Evolutionary conservation across 2,113 vertebrate genomes (phyloP), one percentile per base, ranked within the genome.

Genomic region (Pseudonaja textilis): DNA sequence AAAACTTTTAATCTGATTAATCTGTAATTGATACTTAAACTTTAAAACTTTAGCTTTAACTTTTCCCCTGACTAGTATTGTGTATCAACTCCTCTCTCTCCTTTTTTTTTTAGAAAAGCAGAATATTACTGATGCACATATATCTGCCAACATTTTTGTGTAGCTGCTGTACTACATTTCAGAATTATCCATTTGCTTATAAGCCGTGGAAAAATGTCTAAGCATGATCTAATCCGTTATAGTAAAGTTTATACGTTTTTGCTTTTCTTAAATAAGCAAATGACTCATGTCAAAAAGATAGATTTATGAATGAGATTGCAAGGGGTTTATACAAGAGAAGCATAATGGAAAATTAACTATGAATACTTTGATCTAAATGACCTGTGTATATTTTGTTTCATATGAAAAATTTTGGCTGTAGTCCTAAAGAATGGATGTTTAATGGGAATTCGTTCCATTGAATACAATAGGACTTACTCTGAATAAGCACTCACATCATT

Each of bases 301-400:
- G 85, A 88, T 88, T 88, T 88, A 88, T 50, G 29, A 52, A 88
- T 52, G 50, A 54, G 87, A 88, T 88, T 54, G 29, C 54, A 29
- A 18, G 5, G 47, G 29, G 47, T 88, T 29, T 88, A 54, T 88
- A 54, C 26, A 88, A 88, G 26, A 1, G 6, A 88, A 54, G 50
- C 29, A n/a, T 88, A 88, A 88, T 88, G 87, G 29, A 88, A 54
- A 88, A 88, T n/a, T 88, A 54, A 87, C 85, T 87, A 87, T 87
- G 87, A 54, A 88, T 34, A 34, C 50, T 34, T 54, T 88, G 52
- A 34, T 34, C 52, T 88, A 34, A 54, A 87, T 87, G 85, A 26
- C 45, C 47, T 47, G 45, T 87, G 47, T 87, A 50, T 47, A 50
- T 87, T 87, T 87, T 87, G 85, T 47, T 50, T 87, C 85, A 50